Evolutionary conservation across 1,140 invertebrate genomes (phyloP).

Genomic region (Aphaenogaster ashmeadi): DNA sequence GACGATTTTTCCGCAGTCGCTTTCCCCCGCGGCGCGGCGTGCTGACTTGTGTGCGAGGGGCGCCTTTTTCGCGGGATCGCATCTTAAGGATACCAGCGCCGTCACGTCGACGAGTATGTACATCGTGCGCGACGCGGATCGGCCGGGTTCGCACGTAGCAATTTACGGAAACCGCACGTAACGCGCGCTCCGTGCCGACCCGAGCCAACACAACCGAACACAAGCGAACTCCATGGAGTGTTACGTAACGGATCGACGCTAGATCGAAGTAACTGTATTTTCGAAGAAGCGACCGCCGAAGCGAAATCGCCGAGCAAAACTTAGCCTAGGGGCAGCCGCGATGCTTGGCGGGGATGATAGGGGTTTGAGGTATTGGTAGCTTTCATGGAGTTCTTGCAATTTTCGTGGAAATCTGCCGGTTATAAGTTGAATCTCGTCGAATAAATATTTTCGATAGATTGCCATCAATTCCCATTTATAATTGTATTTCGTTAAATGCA

Average conservation of each 20-base stretch:
- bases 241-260: slow-evolving; percentile 78
- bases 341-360: background rate
- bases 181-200: slow-evolving; percentile 71
- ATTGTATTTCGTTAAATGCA: background rate
- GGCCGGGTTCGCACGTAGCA: slow-evolving; percentile 77
- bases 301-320: slow-evolving; percentile 70
- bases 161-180: slow-evolving; percentile 83
- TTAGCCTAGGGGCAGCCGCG: slow-evolving; percentile 47
- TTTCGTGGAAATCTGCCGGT: background rate
- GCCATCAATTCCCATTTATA: background rate
- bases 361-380: background rate
- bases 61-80: slow-evolving; percentile 20
- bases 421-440: background rate
- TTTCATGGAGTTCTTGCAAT: background rate
- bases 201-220: slow-evolving; percentile 65
- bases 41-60: slow-evolving; percentile 26
- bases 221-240: slow-evolving; percentile 71
- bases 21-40: slow-evolving; percentile 42
- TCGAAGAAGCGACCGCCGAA: slow-evolving; percentile 65
- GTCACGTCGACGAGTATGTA: slow-evolving; percentile 39
- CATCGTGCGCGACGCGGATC: slow-evolving; percentile 53
- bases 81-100: slow-evolving; percentile 39
- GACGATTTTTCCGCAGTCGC: slow-evolving; percentile 58
- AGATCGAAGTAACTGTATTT: slow-evolving; percentile 78
- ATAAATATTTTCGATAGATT: background rate